Evolutionary conservation across 2,888 invertebrate species (phyloP), one percentile per base, ranked within the genome.

Genomic region (Oscheius myriophilus): DNA sequence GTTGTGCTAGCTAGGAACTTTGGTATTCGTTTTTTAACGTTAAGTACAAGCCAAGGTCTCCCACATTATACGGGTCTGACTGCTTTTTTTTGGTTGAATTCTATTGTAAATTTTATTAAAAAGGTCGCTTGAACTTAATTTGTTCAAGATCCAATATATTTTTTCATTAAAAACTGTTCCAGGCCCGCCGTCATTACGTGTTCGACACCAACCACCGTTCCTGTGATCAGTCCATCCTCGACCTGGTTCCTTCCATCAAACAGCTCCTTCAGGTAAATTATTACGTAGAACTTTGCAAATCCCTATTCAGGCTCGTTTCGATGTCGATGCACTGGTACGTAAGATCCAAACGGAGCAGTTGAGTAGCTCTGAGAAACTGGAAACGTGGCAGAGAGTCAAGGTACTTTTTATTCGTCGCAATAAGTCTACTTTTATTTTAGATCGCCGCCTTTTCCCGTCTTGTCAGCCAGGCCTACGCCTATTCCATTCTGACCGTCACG

Each of bases 141-240:
- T n/a, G n/a, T n/a, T n/a, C n/a, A n/a, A n/a, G n/a, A n/a, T n/a
- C n/a, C 43, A 43, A 43, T 43, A 43, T 43, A 14, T 43, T 11
- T 12, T 41, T 18, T 12, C 3, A 26, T 26, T 26, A 16, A 16
- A 1, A 23, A 45, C 3, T 33, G 33, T 33, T 78, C 62, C 52
- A 81, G 79, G 78, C 79, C 14, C 71, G 80, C 0, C 67, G 78
- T 11, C 78, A 77, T 52, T 83, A 80, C 59, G 75, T 83, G 18
- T 83, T 82, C 67, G 81, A 83, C 65, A 71, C 76, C 0, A 76
- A 81, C 23, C 83, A 83, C 43, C 72, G 78, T 9, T 73, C 81
- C 0, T 79, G 79, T 65, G 83, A 83, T 43, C 74, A 78, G 55
- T 77, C 81, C 12, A 78, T 82, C 41, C 54, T 72, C 2, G 75